Conservation (phyloP, 1,140 invertebrate species). For the Helicoverpa armigera region DNA sequence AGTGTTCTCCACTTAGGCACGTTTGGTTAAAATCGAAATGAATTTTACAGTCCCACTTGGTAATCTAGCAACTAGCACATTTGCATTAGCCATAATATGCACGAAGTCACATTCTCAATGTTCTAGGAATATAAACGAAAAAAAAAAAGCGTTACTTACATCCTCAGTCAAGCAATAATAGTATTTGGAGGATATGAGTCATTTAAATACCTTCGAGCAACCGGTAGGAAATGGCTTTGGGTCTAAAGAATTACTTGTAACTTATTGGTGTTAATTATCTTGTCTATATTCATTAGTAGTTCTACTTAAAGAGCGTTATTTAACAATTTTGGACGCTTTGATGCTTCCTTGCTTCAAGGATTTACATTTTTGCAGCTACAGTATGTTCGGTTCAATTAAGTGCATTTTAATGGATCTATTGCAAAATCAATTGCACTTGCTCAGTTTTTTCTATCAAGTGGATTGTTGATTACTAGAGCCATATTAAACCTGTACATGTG, state of each 20-base stretch:
- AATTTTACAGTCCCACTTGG: not conserved
- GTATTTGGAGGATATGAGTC: not conserved
- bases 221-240: not conserved
- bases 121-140: not conserved
- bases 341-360: not conserved
- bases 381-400: too few species aligned
- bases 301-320: not conserved
- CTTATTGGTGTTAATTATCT: not conserved
- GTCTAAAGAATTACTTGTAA: not conserved
- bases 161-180: not conserved
- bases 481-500: too few species aligned
- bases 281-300: not conserved
- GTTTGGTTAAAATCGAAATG: too few species aligned
- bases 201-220: not conserved
- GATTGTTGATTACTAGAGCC: too few species aligned
- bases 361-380: not conserved
- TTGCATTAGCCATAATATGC: not conserved
- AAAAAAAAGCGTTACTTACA: not conserved
- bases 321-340: too few species aligned
- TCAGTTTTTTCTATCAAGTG: too few species aligned
- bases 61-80: not conserved
- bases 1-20: not conserved
- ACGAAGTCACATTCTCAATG: not conserved
- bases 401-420: too few species aligned
- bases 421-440: too few species aligned